These are phyloP conservation scores for Anhinga anhinga DNA, from an alignment of 2,113 vertebrate species.

Conservation along the genomic window DNA sequence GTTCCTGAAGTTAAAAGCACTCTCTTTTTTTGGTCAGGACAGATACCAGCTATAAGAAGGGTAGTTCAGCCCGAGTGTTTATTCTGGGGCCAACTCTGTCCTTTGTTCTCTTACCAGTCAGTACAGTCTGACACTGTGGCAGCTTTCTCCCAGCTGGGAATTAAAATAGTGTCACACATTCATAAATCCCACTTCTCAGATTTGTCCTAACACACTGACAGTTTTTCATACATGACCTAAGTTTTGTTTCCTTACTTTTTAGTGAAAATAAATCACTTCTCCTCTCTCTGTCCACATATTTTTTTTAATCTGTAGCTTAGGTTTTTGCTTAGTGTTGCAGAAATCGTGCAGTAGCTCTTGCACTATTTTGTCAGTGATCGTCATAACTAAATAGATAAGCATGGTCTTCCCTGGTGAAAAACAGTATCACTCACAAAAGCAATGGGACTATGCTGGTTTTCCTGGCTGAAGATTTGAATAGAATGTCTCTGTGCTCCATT, in stretches of 20 bases:
- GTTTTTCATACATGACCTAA: neutral
- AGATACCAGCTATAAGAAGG: neutral
- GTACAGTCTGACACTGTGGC: neutral
- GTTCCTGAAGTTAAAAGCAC: neutral
- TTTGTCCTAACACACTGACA: neutral
- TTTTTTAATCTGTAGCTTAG: neutral
- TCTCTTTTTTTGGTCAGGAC: neutral
- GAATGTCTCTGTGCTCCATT: neutral
- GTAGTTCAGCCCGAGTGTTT: neutral
- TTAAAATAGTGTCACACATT: neutral
- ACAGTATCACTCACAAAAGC: neutral
- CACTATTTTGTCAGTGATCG: neutral
- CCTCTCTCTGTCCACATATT: fast-evolving
- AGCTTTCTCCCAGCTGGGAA: constrained; percentile 1
- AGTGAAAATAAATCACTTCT: neutral
- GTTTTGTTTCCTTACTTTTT: neutral
- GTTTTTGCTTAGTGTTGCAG: neutral
- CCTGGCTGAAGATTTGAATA: neutral
- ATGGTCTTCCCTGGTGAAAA: neutral
- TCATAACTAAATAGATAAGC: neutral
- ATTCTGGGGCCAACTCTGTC: neutral
- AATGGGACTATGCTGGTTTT: neutral
- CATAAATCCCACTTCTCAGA: neutral
- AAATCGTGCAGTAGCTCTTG: neutral
- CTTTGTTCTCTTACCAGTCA: neutral